Evolutionary conservation across 2,113 vertebrate species (phyloP).

Genomic region (Lethenteron reissneri): DNA sequence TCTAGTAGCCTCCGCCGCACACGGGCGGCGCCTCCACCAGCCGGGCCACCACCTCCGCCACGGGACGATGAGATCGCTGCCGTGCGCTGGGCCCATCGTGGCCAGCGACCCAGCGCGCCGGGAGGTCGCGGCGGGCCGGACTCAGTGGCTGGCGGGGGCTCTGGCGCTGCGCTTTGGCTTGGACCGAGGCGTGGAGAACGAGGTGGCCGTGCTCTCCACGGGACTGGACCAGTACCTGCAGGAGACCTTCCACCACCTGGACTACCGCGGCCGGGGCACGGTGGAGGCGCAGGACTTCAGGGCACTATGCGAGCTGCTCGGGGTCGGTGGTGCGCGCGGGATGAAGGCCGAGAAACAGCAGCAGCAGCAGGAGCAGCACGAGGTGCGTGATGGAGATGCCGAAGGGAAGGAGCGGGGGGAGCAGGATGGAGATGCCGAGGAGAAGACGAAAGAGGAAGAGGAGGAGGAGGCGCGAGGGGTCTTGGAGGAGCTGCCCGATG

Average conservation of each 20-base stretch:
- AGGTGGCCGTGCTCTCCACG: conserved; percentile 31
- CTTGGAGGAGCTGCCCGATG: conserved; percentile 15
- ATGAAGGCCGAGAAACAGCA: neutral
- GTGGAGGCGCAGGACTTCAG: conserved; percentile 27
- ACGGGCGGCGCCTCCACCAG: no score
- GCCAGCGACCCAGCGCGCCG: no score
- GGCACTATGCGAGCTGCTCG: conserved; percentile 25
- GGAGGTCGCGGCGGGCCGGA: conserved; percentile 19
- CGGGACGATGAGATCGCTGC: no score
- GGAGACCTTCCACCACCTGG: conserved; percentile 37
- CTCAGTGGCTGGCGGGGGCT: conserved; percentile 29
- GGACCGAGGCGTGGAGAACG: conserved; percentile 23
- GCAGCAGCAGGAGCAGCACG: no score
- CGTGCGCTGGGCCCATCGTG: no score
- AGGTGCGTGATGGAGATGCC: no score
- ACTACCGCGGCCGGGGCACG: conserved; percentile 17
- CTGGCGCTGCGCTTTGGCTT: conserved; percentile 25
- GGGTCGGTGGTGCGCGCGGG: conserved; percentile 10
- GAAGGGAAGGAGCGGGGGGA: no score
- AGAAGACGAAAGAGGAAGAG: neutral
- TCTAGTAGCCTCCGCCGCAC: no score
- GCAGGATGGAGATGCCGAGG: no score
- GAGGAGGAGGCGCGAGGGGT: conserved; percentile 12
- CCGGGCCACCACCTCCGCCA: no score
- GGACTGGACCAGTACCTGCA: conserved; percentile 39